Conservation (phyloP, 2,888 invertebrate species). For the Drosophila quinaria region DNA sequence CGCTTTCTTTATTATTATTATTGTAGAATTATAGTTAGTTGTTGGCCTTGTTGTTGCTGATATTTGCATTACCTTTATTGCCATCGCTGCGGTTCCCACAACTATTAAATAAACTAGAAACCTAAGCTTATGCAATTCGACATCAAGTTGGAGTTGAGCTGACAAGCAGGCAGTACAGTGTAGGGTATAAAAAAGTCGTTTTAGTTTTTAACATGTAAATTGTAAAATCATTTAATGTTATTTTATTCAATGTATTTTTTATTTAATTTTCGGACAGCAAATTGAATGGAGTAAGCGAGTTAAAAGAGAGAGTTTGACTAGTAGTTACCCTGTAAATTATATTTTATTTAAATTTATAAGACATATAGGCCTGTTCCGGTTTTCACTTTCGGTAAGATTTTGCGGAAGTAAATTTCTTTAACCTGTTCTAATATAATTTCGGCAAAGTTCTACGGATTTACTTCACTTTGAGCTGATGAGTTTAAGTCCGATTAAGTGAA, state of each 20-base stretch:
- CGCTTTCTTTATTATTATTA: constrained; percentile 20
- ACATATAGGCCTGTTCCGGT: too few relatives aligned
- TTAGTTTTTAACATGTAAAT: background rate
- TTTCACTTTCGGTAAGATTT: too few relatives aligned
- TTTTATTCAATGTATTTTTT: constrained; percentile 7
- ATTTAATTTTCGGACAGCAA: background rate
- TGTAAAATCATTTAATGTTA: constrained; percentile 6
- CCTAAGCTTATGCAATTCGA: constrained; percentile 9
- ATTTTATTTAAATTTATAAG: background rate
- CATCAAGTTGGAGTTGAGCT: background rate
- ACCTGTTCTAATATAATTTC: too few relatives aligned
- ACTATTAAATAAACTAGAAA: constrained; percentile 14
- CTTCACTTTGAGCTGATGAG: too few relatives aligned
- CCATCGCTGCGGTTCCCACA: constrained; percentile 13
- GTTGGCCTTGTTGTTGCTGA: constrained; percentile 22
- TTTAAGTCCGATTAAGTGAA: too few relatives aligned
- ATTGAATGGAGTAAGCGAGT: background rate
- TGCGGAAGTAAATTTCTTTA: too few relatives aligned
- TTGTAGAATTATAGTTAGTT: constrained; percentile 25
- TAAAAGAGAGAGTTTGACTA: background rate
- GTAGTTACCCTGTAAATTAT: background rate
- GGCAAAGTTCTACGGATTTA: too few relatives aligned
- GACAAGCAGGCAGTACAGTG: background rate
- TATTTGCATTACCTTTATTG: constrained; percentile 36
- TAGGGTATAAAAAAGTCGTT: constrained; percentile 10